Conservation (phyloP, 1,140 invertebrate species). For the Aphaenogaster floridana region DNA sequence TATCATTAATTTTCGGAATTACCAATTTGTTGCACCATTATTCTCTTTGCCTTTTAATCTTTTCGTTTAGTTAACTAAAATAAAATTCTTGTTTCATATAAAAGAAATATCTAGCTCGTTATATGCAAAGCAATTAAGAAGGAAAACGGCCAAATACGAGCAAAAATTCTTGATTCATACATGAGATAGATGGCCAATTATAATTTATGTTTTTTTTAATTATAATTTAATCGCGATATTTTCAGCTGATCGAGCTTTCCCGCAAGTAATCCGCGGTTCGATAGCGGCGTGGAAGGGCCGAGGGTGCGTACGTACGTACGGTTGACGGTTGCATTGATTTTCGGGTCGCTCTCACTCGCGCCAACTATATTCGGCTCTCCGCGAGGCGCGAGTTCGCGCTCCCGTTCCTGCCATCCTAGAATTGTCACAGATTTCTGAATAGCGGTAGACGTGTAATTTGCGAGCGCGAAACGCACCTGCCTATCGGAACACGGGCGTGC, state of each 20-base stretch:
- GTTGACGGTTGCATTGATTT: slow-evolving; percentile 72
- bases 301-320: slow-evolving; percentile 29
- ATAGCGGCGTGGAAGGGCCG: neutral
- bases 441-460: slow-evolving; percentile 76
- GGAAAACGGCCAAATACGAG: too few species aligned
- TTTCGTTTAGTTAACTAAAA: neutral
- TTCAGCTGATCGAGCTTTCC: slow-evolving; percentile 27
- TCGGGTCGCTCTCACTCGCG: slow-evolving; percentile 44
- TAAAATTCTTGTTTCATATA: neutral
- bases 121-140: too few species aligned
- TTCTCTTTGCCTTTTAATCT: neutral
- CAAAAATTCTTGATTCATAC: neutral
- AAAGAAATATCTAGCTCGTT: too few species aligned
- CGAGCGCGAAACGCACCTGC: slow-evolving; percentile 74
- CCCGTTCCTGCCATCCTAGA: slow-evolving; percentile 35
- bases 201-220: neutral
- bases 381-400: slow-evolving; percentile 13
- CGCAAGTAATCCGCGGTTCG: slow-evolving; percentile 32
- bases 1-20: neutral
- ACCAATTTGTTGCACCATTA: neutral
- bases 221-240: slow-evolving; percentile 14
- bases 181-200: slow-evolving; percentile 21
- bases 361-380: neutral
- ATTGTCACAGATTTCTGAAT: slow-evolving; percentile 75
- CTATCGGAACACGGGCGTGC: slow-evolving; percentile 52